Base-by-base conservation (phyloP, 2,888 invertebrate species). In the Napeogenes inachia region DNA sequence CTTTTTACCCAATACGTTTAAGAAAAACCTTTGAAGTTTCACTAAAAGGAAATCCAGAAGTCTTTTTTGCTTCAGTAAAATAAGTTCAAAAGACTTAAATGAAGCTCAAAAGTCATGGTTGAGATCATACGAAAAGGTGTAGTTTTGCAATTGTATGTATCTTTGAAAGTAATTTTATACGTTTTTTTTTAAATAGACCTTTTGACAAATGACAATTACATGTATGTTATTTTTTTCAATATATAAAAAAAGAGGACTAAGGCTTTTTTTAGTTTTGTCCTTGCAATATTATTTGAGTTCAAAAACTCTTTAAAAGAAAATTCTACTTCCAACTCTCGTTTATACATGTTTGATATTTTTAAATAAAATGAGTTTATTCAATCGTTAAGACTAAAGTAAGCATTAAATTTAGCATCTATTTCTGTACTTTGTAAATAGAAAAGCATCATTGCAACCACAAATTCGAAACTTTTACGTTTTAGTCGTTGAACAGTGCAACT, bases 1-100 rank as follows among this genome's bases (percentile, higher is more conserved):
- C 76, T 75, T 81, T 80, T 81, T 77, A 72, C 72, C 74, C 72
- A 72, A 75, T 80, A 74, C 76, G 73, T 75, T 78, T 74, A 73
- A 73, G 70, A 67, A 73, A 73, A 71, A 76, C 70, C 70, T 71
- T 63, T 64, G 63, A 65, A 68, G 66, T 66, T 68, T 61, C 59
- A 67, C 67, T 70, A 68, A 71, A 70, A 72, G 69, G 67, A 70
- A 70, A 67, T 68, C 65, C 62, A 67, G 67, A 65, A 55, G 65
- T 57, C 57, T 59, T 56, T 21, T 50, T 50, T 50, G 50, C 50
- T 50, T 57, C 53, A 60, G 57, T 59, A 65, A 62, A 67, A 65
- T 60, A 65, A 65, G 65, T 67, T 65, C 45, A 61, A 67, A 60
- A 61, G 42, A 61, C 59, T 65, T 60, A 60, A 62, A 65, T 65